Base-by-base conservation (phyloP, 2,797 vertebrate species). In the Gymnoscopelus microlampas region DNA sequence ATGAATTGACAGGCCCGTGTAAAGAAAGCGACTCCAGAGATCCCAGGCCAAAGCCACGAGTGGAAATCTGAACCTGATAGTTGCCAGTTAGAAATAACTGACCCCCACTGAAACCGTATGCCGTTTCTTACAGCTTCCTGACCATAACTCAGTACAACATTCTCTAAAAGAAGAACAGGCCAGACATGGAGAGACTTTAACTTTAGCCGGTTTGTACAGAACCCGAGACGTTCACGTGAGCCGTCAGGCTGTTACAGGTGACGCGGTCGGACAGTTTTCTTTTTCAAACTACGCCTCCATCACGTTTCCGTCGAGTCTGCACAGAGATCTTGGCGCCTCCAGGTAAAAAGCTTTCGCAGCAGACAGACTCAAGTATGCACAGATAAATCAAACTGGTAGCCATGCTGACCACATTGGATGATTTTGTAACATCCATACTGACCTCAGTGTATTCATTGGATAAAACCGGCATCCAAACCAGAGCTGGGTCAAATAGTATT, bases 261-360 rank as follows among this genome's bases (percentile, higher is more conserved):
- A 59, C 14, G 5, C 7, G 6, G 2, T 15, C 14, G 1, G 14
- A 5, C 2, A 29, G 10, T 19, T 47, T 60, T 29, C 26, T 29
- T 29, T 29, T 29, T 26, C 62, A 35, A 56, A 63, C 53, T 51
- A 50, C 13, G 59, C 51, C 75, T 59, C 32, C 26, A 11, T 53
- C 10, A 9, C 56, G 29, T 5, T 5, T 53, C 2, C n/a, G 49
- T 70, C 60, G 68, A 32, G 74, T 74, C 48, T 78, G 66, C 12
- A 7, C 7, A 74, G 5, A 57, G 32, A 57, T 60, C 32, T 14
- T 47, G 8, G 15, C n/a, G 15, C 51, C 26, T 54, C 58, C 8
- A 11, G 11, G 66, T 29, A 48, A 48, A 53, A 48, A 62, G 8
- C 3, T 24, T 44, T 5, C 49, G 3, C 65, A 49, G 24, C 19